phyloP scores from a whole-genome alignment of 2,113 vertebrate species.

The Podarcis muralis region DNA sequence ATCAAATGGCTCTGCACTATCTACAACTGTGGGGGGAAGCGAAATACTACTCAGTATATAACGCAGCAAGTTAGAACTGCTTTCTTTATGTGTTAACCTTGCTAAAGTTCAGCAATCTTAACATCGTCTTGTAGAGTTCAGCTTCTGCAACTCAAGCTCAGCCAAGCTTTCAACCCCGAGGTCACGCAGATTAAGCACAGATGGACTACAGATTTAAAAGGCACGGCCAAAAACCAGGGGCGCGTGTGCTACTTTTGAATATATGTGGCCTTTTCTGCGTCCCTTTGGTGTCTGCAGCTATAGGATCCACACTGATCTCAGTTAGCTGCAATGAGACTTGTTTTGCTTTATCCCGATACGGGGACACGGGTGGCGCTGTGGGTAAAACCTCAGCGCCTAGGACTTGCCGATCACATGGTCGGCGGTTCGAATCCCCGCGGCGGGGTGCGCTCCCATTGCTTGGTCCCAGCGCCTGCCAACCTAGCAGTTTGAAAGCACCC shows the following conservation, averaged over 20 bases:
- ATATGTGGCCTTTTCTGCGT: constrained; percentile 34
- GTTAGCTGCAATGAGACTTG: constrained; percentile 45
- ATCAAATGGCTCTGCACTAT: neutral
- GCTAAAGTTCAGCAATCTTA: neutral
- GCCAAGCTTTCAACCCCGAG: neutral
- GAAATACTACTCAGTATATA: neutral
- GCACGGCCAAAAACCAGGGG: neutral
- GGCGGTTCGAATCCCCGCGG: too few relatives aligned
- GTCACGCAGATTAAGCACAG: constrained; percentile 32
- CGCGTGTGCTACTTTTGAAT: neutral
- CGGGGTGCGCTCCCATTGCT: too few relatives aligned
- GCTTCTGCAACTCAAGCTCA: constrained; percentile 14
- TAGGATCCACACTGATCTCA: constrained; percentile 42
- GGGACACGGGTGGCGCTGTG: too few relatives aligned
- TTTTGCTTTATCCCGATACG: constrained; percentile 42
- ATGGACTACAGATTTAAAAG: constrained; percentile 31
- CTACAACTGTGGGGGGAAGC: neutral
- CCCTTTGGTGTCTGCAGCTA: constrained; percentile 13
- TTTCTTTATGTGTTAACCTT: neutral
- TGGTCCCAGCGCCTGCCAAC: too few relatives aligned
- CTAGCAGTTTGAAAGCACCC: too few relatives aligned
- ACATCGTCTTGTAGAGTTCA: neutral
- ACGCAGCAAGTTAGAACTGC: neutral
- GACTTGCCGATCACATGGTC: too few relatives aligned
- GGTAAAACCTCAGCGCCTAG: too few relatives aligned